Conservation (phyloP, 2,113 vertebrate species). For the Channa argus region DNA sequence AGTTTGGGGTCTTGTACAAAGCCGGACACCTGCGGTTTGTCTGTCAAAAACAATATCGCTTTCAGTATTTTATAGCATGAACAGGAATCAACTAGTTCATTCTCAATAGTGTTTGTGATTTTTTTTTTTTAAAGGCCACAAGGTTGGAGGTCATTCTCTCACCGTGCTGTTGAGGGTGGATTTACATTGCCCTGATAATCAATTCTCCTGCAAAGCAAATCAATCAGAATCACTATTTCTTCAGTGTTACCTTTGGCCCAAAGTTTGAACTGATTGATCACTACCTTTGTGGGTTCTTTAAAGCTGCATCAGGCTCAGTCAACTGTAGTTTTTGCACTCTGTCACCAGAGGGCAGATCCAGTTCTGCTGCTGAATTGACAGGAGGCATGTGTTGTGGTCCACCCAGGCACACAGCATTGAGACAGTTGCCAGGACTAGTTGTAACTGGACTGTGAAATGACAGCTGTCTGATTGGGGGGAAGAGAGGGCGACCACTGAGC, state of each 20-base stretch:
- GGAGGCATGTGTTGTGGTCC: conserved; percentile 43
- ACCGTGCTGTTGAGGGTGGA: conserved; percentile 45
- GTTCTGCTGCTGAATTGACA: conserved; percentile 24
- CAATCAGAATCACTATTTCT: conserved; percentile 4
- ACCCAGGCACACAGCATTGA: conserved; percentile 9
- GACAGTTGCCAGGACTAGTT: conserved; percentile 23
- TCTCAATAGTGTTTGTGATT: neutral
- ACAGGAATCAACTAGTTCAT: neutral
- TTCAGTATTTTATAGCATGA: neutral
- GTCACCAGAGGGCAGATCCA: conserved; percentile 72
- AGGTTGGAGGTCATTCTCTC: conserved; percentile 30
- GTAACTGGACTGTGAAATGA: conserved; percentile 69
- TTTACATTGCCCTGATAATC: conserved; percentile 34
- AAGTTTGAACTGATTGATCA: neutral
- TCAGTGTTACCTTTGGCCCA: neutral
- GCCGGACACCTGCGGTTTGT: conserved; percentile 31
- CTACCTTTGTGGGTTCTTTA: conserved; percentile 56
- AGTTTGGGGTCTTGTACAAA: conserved; percentile 52
- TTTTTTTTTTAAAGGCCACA: conserved; percentile 2
- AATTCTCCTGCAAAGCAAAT: conserved; percentile 22
- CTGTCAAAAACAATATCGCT: conserved; percentile 46
- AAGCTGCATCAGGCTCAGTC: conserved; percentile 14
- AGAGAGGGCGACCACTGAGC: conserved; percentile 46
- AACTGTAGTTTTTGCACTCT: conserved; percentile 45
- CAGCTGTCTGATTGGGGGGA: conserved; percentile 74